Percentiles rank a stretch among this genome's conserved stretches.
These are phyloP conservation scores for Osmerus eperlanus DNA, from an alignment of 2,113 vertebrate genomes.

Conservation along the genomic window DNA sequence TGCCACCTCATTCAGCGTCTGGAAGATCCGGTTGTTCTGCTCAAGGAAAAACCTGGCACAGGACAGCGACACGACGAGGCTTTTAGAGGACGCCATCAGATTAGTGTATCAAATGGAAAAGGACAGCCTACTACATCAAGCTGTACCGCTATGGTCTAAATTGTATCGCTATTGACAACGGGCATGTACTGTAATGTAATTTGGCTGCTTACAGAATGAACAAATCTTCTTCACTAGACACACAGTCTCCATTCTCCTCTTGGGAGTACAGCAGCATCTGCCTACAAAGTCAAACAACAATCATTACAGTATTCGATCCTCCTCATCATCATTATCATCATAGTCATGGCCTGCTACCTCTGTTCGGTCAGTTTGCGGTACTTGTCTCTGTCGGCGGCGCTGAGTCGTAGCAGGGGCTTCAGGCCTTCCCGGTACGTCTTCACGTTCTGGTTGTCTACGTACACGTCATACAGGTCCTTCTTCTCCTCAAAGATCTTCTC, in stretches of 20 bases:
- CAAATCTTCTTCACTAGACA: slow-evolving; percentile 91
- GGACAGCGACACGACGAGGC: slow-evolving; percentile 5
- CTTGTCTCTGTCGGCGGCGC: slow-evolving; percentile 86
- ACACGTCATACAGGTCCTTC: slow-evolving; percentile 89
- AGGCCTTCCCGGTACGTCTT: slow-evolving; percentile 84
- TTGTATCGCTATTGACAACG: slow-evolving; percentile 4
- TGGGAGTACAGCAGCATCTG: slow-evolving; percentile 94
- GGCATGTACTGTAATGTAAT: not conserved
- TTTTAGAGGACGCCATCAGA: too few species aligned
- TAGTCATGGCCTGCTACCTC: slow-evolving; percentile 68
- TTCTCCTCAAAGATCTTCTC: slow-evolving; percentile 98
- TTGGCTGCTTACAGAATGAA: slow-evolving; percentile 88
- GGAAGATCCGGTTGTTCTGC: slow-evolving; percentile 95
- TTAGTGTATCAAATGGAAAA: too few species aligned
- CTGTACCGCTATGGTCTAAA: not conserved
- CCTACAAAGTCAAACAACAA: slow-evolving; percentile 57
- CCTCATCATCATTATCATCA: not conserved
- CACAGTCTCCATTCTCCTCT: slow-evolving; percentile 86
- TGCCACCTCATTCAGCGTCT: slow-evolving; percentile 87
- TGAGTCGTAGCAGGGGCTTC: slow-evolving; percentile 88
- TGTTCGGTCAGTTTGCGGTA: slow-evolving; percentile 90
- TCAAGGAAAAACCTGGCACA: slow-evolving; percentile 88
- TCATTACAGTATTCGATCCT: not conserved
- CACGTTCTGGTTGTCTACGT: slow-evolving; percentile 94
- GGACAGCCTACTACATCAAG: too few species aligned